These are phyloP conservation scores for Lepas anatifera DNA, from an alignment of 2,888 invertebrate genomes.

Conservation along the genomic window DNA sequence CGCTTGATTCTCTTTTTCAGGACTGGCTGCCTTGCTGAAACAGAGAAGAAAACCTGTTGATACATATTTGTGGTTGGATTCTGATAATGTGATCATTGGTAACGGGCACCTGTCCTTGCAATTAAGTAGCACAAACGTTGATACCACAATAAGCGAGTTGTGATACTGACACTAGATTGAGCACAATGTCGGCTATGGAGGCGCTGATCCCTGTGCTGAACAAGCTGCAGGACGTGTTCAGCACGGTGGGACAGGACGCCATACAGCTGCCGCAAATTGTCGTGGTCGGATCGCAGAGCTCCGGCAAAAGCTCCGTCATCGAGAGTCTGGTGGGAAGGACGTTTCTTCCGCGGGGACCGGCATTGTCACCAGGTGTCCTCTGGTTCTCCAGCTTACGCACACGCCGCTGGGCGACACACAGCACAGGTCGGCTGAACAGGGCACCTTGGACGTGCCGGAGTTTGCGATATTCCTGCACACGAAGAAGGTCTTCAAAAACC, in stretches of 20 bases:
- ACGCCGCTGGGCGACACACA: constrained; percentile 80
- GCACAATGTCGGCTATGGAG: constrained; percentile 61
- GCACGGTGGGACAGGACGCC: constrained; percentile 92
- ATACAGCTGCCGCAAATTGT: constrained; percentile 97
- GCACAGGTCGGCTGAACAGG: constrained; percentile 72
- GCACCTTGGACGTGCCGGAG: constrained; percentile 64
- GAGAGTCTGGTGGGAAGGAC: constrained; percentile 95
- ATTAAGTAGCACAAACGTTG: too few relatives aligned
- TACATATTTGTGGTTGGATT: too few relatives aligned
- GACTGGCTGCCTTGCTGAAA: too few relatives aligned
- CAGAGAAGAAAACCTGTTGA: too few relatives aligned
- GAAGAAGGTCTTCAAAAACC: constrained; percentile 77
- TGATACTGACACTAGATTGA: too few relatives aligned
- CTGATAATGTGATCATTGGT: too few relatives aligned
- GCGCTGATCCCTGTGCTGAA: constrained; percentile 98
- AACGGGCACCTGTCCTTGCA: too few relatives aligned
- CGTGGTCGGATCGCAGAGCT: constrained; percentile 96
- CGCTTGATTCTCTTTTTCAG: too few relatives aligned
- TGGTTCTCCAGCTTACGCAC: constrained; percentile 86
- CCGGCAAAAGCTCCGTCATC: constrained; percentile 98
- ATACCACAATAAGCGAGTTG: too few relatives aligned
- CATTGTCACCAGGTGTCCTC: constrained; percentile 89
- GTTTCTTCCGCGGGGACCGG: constrained; percentile 95
- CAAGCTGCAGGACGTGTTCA: constrained; percentile 99
- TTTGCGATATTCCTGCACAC: constrained; percentile 95